Base-by-base conservation (phyloP, 2,888 invertebrate species). In the Maniola hyperantus region DNA sequence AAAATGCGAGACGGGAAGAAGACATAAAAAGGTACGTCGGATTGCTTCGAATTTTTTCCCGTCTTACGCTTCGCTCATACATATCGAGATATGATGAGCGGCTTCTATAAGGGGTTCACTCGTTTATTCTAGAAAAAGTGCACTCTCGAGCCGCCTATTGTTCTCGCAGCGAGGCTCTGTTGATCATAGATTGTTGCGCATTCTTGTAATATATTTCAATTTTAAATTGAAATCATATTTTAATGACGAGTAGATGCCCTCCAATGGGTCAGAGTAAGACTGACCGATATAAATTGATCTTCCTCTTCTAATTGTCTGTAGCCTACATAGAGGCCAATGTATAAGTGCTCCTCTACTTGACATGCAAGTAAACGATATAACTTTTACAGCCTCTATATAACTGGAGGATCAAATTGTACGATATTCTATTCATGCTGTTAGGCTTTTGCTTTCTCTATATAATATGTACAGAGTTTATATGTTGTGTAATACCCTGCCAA, bases 1-100 rank as follows among this genome's bases (percentile, higher is more conserved):
- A 92, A 92, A 92, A 90, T 91, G 88, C 89, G 87, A 83, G 83
- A 85, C 87, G 87, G 79, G 87, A 88, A 83, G 86, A 86, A 86
- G 84, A 82, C 83, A 82, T 90, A 91, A 91, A 91, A 91, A 91
- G 83, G 80, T 80, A 74, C 76, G 73, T 74, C 81, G 83, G 82
- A 83, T 82, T 84, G 83, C 80, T 76, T 73, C 72, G 77, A 76
- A 79, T 82, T 85, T 85, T 87, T 86, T 84, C 73, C 73, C 71
- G 80, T 81, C 78, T 80, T 82, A 77, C 73, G 72, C 75, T 66
- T 66, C 65, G 67, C 68, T 70, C 73, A 87, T 88, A 84, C 88
- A 87, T 87, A 87, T 84, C 83, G 77, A 73, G 83, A 83, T 90
- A 89, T 89, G 89, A 89, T 88, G 78, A 77, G 82, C 80, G 81